Percentiles rank a stretch among this genome's conserved stretches.
phyloP scores from a whole-genome alignment of 2,797 vertebrate genomes.

The Gadopsis bispinosus region DNA sequence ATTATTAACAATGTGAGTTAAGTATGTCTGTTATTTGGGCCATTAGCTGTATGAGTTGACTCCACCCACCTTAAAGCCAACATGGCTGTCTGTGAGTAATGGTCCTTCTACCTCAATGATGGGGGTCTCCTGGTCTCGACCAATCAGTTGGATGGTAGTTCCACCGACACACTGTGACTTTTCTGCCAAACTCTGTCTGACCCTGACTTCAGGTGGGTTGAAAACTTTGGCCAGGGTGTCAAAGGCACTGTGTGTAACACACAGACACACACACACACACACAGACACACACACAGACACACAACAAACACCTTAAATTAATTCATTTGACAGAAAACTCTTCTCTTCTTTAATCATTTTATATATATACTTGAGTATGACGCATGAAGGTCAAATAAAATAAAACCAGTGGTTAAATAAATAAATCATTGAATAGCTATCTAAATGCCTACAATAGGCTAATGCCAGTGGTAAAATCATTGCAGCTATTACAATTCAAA shows the following conservation, averaged over 20 bases:
- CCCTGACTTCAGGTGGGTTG: constrained; percentile 88
- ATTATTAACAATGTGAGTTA: background rate
- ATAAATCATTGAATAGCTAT: background rate
- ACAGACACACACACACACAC: constrained; percentile 2
- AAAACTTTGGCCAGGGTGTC: constrained; percentile 99
- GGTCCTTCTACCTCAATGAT: constrained; percentile 99
- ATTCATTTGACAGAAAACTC: background rate
- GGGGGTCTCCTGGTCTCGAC: constrained; percentile 95
- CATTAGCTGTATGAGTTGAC: background rate
- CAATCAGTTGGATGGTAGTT: constrained; percentile 95
- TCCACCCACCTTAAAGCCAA: constrained; percentile 93
- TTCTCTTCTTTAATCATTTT: background rate
- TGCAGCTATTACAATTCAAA: background rate
- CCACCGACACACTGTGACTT: constrained; percentile 87
- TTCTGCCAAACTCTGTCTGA: constrained; percentile 86
- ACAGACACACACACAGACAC: background rate
- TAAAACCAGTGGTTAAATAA: background rate
- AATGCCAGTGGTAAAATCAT: background rate
- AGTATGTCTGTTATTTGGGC: background rate
- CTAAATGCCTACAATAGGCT: background rate
- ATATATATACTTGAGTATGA: background rate
- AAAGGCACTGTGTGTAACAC: constrained; percentile 89
- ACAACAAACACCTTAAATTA: background rate
- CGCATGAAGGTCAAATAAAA: background rate
- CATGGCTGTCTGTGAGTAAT: constrained; percentile 96